Percentiles rank a stretch among this genome's conserved stretches.
Conservation (phyloP, 2,797 vertebrate species). For the Gymnodraco acuticeps region DNA sequence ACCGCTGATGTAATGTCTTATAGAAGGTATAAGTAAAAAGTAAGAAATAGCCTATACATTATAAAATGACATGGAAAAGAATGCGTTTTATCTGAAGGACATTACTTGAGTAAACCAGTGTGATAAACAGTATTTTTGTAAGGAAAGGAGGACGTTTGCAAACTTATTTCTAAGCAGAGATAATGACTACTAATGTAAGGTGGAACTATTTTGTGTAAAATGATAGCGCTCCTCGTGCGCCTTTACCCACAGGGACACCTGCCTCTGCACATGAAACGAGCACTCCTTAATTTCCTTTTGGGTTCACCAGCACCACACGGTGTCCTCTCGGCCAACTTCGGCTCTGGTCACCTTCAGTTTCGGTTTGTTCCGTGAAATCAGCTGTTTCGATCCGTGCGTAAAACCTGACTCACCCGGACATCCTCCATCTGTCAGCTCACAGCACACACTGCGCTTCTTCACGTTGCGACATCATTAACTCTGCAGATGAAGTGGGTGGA, state of each 20-base stretch:
- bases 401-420: not conserved
- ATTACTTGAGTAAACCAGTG: not conserved
- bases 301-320: not conserved
- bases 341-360: fast-evolving
- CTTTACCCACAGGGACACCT: slow-evolving; percentile 10
- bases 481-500: slow-evolving; percentile 26
- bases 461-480: slow-evolving; percentile 7
- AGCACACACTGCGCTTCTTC: not conserved
- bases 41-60: no score
- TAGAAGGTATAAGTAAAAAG: no score
- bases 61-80: no score
- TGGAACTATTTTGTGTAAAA: not conserved
- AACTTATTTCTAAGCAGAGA: not conserved
- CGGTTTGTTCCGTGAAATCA: not conserved
- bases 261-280: fast-evolving
- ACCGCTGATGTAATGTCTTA: no score
- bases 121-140: no score
- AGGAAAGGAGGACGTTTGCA: not conserved
- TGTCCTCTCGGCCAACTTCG: not conserved
- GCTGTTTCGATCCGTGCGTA: not conserved
- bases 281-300: fast-evolving
- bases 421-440: no score
- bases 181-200: not conserved
- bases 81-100: no score
- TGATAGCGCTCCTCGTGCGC: not conserved